Evolutionary conservation across 2,113 vertebrate species (phyloP), one percentile per base, ranked within the genome.

Genomic region (Pimephales promelas): DNA sequence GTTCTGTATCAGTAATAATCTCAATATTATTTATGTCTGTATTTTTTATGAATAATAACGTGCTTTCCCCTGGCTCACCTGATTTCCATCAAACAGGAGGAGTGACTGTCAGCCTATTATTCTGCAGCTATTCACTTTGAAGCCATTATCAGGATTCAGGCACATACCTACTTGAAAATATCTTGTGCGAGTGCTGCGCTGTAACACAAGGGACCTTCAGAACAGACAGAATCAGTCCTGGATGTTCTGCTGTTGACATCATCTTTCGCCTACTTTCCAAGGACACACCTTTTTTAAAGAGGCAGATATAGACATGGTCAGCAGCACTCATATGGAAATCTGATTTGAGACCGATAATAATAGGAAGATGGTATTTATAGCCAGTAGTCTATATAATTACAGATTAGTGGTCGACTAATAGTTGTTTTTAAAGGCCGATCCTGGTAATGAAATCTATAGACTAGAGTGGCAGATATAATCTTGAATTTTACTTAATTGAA

Each of bases 181-280:
- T 78, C 75, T 61, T 8, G 26, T 78, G n/a, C 56, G 43, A 43
- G 36, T 26, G 56, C 26, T 79, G 24, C 77, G 5, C 54, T 47
- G 5, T 34, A 56, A 22, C 59, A 34, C 59, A 34, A n/a, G 71
- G 5, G 70, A 71, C 57, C 70, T 72, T 80, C 11, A 14, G 31
- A 70, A 54, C n/a, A 16, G 70, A 74, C 45, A 36, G 34, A 66
- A 45, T 56, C 73, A 68, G 59, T 76, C 22, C 45, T 68, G 73
- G 62, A 68, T 83, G 31, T 61, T 83, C 45, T 77, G 20, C 43
- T 26, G 49, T 66, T 79, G 78, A 79, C 78, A 83, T 76, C 74
- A 76, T 77, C 14, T 34, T 10, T 24, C 4, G 59, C 45, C 22
- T 43, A 24, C 49, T 68, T 14, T 61, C 43, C 82, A 77, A 76